phyloP scores from a whole-genome alignment of 2,113 vertebrate species.

The Muntiacus muntjak region DNA sequence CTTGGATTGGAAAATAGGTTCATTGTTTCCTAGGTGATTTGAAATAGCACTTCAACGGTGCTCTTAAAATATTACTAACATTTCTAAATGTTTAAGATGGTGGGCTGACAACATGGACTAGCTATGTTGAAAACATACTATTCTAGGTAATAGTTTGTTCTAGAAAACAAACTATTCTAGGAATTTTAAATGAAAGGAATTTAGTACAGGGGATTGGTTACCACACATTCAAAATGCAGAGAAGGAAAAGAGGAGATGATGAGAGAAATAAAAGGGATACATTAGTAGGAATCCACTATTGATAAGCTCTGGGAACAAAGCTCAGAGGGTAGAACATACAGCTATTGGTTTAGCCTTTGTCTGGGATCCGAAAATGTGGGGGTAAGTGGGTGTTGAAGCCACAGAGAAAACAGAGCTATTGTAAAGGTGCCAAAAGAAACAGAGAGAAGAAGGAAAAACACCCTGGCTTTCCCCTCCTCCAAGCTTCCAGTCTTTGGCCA shows the following conservation, averaged over 20 bases:
- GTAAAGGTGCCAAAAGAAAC: neutral
- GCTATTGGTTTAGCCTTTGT: neutral
- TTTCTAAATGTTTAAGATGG: neutral
- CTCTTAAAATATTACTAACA: neutral
- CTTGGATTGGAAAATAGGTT: neutral
- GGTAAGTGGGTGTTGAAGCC: neutral
- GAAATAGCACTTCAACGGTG: neutral
- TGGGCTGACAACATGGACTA: neutral
- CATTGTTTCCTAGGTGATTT: neutral
- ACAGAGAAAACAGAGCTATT: neutral
- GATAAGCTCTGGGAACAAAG: neutral
- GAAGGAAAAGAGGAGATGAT: neutral
- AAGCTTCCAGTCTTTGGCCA: neutral
- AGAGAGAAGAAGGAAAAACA: neutral
- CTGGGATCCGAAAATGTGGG: neutral
- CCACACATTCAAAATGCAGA: neutral
- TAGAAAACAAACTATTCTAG: neutral
- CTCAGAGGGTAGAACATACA: neutral
- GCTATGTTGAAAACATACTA: neutral
- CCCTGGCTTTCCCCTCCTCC: neutral
- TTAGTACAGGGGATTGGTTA: neutral
- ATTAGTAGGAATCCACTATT: neutral
- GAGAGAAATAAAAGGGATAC: neutral
- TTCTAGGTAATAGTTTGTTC: neutral
- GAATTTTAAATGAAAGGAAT: neutral